phyloP scores from a whole-genome alignment of 2,113 vertebrate genomes.

The Columba livia region DNA sequence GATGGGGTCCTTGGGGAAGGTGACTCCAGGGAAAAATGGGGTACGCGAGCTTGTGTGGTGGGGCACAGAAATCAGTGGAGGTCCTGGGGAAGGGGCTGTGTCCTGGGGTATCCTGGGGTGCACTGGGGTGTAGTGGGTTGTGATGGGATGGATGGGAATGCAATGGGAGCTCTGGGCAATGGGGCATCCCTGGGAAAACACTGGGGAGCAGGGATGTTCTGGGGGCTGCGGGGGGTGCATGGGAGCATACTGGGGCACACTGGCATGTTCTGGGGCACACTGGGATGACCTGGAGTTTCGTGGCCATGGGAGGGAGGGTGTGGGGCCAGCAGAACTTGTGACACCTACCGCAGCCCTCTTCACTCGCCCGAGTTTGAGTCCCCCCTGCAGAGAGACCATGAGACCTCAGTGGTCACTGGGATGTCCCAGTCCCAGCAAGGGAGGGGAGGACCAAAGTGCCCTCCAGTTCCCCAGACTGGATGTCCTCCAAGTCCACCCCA shows the following conservation, averaged over 20 bases:
- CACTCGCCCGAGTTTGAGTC: accelerated
- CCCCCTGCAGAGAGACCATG: background rate
- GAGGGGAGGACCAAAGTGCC: background rate
- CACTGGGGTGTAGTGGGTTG: no score
- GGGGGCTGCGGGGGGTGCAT: no score
- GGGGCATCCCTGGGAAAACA: no score
- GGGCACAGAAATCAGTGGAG: no score
- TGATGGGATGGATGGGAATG: no score
- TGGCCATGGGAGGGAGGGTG: no score
- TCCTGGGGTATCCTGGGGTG: no score
- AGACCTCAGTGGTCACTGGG: background rate
- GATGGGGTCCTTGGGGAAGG: background rate
- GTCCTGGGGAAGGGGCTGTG: no score
- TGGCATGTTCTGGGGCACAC: background rate
- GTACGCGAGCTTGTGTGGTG: background rate
- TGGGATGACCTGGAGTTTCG: background rate
- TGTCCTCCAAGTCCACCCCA: background rate
- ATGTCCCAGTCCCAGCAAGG: background rate
- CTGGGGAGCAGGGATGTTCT: background rate
- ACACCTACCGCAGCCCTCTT: background rate
- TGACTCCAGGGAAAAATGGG: background rate
- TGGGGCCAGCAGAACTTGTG: accelerated
- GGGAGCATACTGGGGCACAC: no score
- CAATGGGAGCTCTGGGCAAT: no score
- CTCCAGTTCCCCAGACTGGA: background rate